Conservation (phyloP, 1,140 invertebrate genomes). For the Radopholus similis region DNA sequence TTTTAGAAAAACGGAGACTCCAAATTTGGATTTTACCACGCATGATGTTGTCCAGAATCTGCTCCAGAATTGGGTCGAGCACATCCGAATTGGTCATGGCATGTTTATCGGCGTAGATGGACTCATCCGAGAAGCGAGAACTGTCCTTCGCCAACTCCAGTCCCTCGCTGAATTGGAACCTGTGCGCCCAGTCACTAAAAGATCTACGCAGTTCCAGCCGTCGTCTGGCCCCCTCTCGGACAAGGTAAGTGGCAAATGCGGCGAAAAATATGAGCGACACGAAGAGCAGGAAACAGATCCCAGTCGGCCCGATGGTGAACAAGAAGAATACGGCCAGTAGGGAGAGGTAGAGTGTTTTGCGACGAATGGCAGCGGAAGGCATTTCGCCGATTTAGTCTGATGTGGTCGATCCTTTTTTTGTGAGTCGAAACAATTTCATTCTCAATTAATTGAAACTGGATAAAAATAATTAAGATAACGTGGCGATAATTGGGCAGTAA, state of each 20-base stretch:
- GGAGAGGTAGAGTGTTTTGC: too few species aligned
- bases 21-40: too few species aligned
- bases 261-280: background rate
- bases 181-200: background rate
- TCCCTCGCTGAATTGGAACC: background rate
- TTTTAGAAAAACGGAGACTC: too few species aligned
- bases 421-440: too few species aligned
- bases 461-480: too few species aligned
- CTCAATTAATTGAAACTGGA: too few species aligned
- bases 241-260: background rate
- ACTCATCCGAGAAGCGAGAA: constrained; percentile 3
- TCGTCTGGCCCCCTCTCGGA: background rate
- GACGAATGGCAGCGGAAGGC: background rate
- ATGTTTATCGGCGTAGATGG: constrained; percentile 27
- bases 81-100: constrained; percentile 32
- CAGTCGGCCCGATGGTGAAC: background rate
- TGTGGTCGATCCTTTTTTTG: too few species aligned
- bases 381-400: too few species aligned
- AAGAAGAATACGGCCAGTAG: background rate
- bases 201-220: background rate
- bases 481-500: background rate
- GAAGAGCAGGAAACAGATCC: background rate
- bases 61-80: constrained; percentile 24
- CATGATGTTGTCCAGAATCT: constrained; percentile 33
- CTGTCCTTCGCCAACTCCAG: background rate